These are phyloP conservation scores for Thunnus maccoyii DNA, from an alignment of 2,113 vertebrate genomes.

Conservation along the genomic window DNA sequence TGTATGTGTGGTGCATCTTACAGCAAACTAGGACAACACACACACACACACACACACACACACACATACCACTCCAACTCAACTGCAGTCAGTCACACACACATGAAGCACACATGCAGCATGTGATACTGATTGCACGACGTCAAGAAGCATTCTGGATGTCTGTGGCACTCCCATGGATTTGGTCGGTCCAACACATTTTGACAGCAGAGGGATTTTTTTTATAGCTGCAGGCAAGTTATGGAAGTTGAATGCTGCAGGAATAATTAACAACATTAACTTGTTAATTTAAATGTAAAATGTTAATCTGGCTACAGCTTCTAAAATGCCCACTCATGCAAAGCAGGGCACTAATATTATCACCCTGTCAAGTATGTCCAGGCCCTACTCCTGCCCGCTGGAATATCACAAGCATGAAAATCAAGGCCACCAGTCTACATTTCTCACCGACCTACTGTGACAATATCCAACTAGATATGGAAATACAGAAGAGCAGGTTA, in stretches of 20 bases:
- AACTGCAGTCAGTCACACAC: conserved; percentile 7
- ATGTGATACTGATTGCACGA: conserved; percentile 15
- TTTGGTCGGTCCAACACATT: neutral
- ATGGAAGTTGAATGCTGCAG: conserved; percentile 1
- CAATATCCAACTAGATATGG: neutral
- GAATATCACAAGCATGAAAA: conserved; percentile 11
- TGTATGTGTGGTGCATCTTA: neutral
- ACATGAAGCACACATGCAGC: neutral
- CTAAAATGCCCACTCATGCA: neutral
- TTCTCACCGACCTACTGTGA: conserved; percentile 28
- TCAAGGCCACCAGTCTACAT: conserved; percentile 26
- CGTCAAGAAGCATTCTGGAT: conserved; percentile 12
- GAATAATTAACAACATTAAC: neutral
- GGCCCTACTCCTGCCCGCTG: neutral
- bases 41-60: conserved; percentile 8
- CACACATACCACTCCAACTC: neutral
- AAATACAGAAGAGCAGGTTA: neutral
- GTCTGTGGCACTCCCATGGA: neutral
- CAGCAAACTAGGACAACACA: neutral
- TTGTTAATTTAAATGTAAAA: conserved; percentile 19
- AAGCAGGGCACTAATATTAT: conserved; percentile 15
- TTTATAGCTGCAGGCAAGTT: neutral
- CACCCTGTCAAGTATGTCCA: neutral
- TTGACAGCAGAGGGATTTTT: neutral
- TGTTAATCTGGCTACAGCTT: conserved; percentile 1